A percentile compares a stretch with the other conserved stretches of the same genome.
phyloP scores from a whole-genome alignment of 2,888 invertebrate species.

The Rhingia rostrata region DNA sequence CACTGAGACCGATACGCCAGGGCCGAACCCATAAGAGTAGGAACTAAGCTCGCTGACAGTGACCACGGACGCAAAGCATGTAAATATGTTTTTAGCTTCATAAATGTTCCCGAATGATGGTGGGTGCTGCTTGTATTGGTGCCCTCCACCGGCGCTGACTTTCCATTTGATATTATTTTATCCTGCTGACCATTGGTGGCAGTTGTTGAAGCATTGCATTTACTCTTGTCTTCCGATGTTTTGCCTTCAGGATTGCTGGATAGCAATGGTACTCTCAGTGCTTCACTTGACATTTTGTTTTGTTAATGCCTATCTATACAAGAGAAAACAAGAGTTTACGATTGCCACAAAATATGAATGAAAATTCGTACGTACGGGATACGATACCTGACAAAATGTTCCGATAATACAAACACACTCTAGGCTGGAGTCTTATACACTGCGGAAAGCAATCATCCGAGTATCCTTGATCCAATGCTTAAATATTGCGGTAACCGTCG shows the following conservation, averaged over 20 bases:
- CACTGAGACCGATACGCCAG: conserved; percentile 93
- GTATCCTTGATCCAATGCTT: conserved; percentile 53
- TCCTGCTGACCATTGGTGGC: conserved; percentile 55
- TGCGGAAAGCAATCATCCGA: conserved; percentile 50
- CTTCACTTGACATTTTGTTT: conserved; percentile 65
- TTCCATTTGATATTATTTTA: conserved; percentile 58
- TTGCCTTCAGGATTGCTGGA: conserved; percentile 40
- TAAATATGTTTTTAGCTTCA: conserved; percentile 95
- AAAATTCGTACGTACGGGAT: conserved; percentile 49
- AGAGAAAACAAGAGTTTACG: conserved; percentile 40
- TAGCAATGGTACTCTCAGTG: conserved; percentile 58
- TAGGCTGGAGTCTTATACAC: conserved; percentile 39
- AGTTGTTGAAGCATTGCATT: conserved; percentile 65
- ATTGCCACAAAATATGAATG: conserved; percentile 59
- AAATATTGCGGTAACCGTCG: conserved; percentile 57
- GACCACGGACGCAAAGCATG: conserved; percentile 97
- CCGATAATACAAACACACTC: conserved; percentile 42
- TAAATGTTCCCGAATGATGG: conserved; percentile 84
- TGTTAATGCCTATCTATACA: conserved; percentile 28
- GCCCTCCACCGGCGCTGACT: conserved; percentile 29
- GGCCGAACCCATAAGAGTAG: conserved; percentile 94
- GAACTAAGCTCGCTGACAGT: conserved; percentile 94
- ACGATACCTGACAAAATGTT: conserved; percentile 48
- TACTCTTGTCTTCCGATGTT: conserved; percentile 76
- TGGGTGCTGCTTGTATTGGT: neutral